Evolutionary conservation across 2,888 invertebrate genomes (phyloP).

Genomic region (Thera obeliscata): DNA sequence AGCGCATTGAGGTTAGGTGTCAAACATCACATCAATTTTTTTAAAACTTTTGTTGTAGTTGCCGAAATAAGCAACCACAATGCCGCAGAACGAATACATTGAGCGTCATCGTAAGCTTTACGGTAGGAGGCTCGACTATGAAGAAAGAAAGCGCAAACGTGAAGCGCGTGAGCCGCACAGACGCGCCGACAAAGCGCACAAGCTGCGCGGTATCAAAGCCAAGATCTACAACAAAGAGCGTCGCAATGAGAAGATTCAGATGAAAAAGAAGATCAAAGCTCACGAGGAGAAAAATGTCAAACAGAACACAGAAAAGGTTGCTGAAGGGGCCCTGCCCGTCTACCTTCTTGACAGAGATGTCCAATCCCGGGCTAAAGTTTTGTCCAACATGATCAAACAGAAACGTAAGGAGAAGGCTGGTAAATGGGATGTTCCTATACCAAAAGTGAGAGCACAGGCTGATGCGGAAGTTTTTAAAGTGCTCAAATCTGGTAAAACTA

Average conservation of each 20-base stretch:
- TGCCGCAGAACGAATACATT: conserved; percentile 99
- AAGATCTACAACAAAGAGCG: conserved; percentile 98
- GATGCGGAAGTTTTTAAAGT: conserved; percentile 99
- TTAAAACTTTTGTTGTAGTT: conserved; percentile 81
- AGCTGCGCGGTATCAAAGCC: conserved; percentile 97
- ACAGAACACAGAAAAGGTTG: conserved; percentile 92
- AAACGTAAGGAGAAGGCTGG: conserved; percentile 99
- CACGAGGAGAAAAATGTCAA: conserved; percentile 98
- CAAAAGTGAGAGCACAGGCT: conserved; percentile 98
- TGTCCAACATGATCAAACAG: conserved; percentile 99
- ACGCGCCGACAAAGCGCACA: conserved; percentile 94
- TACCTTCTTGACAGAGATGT: conserved; percentile 99
- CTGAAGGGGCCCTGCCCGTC: conserved; percentile 97
- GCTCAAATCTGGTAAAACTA: conserved; percentile 94
- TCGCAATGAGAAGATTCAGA: conserved; percentile 98
- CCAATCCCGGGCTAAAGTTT: conserved; percentile 96
- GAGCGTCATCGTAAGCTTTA: conserved; percentile 98
- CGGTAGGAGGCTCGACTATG: conserved; percentile 98
- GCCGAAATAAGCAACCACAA: conserved; percentile 85
- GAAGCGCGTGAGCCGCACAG: conserved; percentile 98
- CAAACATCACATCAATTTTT: conserved; percentile 46
- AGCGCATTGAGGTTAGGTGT: conserved; percentile 56
- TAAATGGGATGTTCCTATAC: conserved; percentile 99
- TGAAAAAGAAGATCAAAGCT: conserved; percentile 99
- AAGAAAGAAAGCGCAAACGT: conserved; percentile 97